Evolutionary conservation across 2,888 invertebrate genomes (phyloP), one percentile per base, ranked within the genome.

Genomic region (Drosophila ustulata): DNA sequence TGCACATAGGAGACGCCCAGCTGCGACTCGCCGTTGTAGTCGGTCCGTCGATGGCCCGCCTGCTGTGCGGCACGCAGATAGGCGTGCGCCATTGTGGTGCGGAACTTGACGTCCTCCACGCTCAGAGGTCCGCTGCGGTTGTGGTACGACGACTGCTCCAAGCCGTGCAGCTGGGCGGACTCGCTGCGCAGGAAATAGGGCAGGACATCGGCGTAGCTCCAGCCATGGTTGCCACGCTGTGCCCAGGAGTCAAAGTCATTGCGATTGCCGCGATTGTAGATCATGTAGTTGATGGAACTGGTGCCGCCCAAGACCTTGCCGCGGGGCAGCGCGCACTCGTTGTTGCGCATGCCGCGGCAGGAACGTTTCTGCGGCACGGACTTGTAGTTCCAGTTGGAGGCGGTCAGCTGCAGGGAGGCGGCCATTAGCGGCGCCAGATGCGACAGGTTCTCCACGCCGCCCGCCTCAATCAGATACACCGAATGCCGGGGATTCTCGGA

Each of bases 231-330:
- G 2, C 96, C 96, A 13, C 93, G 93, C 0, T 92, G 93, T 0
- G 94, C 95, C 94, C 97, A 91, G 81, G 93, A 92, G 84, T 97
- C 95, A 92, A 96, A 97, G 87, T 97, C 96, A 6, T 93, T 92
- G 1, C 94, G 94, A 78, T 96, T 94, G 6, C 97, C 97, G 57
- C 97, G 93, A 7, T 96, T 95, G 91, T 96, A 96, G 70, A 96
- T 94, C 95, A 95, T 95, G 79, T 93, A 94, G 87, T 95, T 95
- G 39, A 95, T 93, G 47, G 94, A 93, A 65, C 94, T 94, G 0
- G 93, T 93, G 3, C 95, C 95, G 0, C 95, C 95, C 0, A 95
- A 88, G 0, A 93, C 93, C 88, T 93, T 94, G 23, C 95, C 95
- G 4, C 94, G 91, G 0, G 95, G 94, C 88, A 93, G 90, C 1